Conservation (phyloP, 2,113 vertebrate genomes). For the Micronycteris hirsuta region DNA sequence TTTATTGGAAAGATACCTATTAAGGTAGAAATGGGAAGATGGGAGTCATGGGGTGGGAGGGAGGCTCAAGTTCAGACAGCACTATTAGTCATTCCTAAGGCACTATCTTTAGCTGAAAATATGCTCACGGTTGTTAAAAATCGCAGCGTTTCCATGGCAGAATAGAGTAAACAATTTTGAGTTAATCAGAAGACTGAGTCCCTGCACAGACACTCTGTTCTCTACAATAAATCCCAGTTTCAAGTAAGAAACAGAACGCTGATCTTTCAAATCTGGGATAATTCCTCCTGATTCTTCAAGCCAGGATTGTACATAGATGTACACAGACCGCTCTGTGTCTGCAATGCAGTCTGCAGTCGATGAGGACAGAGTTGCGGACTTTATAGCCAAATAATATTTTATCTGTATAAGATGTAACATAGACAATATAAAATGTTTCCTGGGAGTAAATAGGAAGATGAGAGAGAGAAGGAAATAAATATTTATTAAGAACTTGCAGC, state of each 20-base stretch:
- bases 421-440: not conserved
- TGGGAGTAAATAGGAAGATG: not conserved
- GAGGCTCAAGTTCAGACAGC: not conserved
- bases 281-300: conserved; percentile 43
- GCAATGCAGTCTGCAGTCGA: not conserved
- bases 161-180: conserved; percentile 38
- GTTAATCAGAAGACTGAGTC: conserved; percentile 25
- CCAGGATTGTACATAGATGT: not conserved
- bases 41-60: too few relatives aligned
- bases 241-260: conserved; percentile 44
- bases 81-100: not conserved
- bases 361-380: not conserved
- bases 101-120: conserved; percentile 1
- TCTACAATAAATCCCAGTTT: conserved; percentile 9
- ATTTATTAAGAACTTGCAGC: not conserved
- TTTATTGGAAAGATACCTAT: not conserved
- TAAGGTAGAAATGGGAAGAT: not conserved
- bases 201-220: not conserved
- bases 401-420: not conserved
- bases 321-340: not conserved
- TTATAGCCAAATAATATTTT: not conserved
- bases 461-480: not conserved
- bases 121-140: not conserved
- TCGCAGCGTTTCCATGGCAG: not conserved
- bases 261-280: conserved; percentile 42